These are phyloP conservation scores for Eudasyphora cyanicolor DNA, from an alignment of 2,888 invertebrate species.

Conservation along the genomic window DNA sequence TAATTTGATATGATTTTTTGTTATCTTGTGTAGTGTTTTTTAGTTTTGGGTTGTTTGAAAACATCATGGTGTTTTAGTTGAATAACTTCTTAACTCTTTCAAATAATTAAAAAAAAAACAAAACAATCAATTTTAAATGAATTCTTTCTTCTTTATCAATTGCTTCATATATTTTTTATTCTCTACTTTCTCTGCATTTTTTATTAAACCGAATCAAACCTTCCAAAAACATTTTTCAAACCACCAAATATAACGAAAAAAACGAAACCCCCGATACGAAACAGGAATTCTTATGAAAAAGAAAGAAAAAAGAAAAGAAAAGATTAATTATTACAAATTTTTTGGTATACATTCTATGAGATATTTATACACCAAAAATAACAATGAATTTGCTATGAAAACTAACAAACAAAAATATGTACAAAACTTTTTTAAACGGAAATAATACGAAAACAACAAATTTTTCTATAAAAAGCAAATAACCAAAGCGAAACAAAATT, in stretches of 20 bases:
- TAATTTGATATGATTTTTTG: constrained; percentile 29
- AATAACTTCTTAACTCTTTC: constrained; percentile 59
- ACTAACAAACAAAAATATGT: constrained; percentile 32
- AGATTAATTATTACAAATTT: constrained; percentile 67
- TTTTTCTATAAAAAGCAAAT: constrained; percentile 42
- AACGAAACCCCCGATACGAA: constrained; percentile 25
- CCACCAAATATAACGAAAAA: neutral
- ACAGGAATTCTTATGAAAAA: constrained; percentile 77
- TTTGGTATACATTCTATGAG: constrained; percentile 41
- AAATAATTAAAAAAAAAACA: constrained; percentile 25
- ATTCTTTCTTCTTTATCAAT: constrained; percentile 74
- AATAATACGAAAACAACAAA: constrained; percentile 53
- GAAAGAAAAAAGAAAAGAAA: constrained; percentile 78
- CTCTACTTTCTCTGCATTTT: constrained; percentile 78
- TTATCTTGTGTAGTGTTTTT: constrained; percentile 47
- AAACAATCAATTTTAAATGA: constrained; percentile 70
- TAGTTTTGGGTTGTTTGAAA: constrained; percentile 41
- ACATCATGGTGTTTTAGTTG: constrained; percentile 51
- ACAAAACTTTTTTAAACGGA: constrained; percentile 31
- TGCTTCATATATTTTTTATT: constrained; percentile 77
- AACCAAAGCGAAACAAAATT: constrained; percentile 26
- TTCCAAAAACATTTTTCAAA: constrained; percentile 42
- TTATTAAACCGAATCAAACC: constrained; percentile 54
- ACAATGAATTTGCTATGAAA: constrained; percentile 68
- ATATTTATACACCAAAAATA: constrained; percentile 60